phyloP scores from a whole-genome alignment of 2,113 vertebrate genomes.

The Crotophaga sulcirostris region DNA sequence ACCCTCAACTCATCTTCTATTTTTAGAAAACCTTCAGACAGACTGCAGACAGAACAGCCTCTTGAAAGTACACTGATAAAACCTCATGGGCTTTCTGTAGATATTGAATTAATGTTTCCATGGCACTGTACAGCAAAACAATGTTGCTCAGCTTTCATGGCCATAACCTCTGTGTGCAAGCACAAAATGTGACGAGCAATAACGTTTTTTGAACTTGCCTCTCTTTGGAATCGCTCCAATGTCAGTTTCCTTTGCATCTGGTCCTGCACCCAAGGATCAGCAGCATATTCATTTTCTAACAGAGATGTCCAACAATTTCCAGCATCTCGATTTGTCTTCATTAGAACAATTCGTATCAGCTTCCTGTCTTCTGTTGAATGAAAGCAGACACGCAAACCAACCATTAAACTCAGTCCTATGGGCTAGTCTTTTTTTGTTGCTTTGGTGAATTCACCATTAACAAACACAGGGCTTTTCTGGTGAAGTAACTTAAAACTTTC shows the following conservation, averaged over 20 bases:
- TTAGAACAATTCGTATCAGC: slow-evolving; percentile 90
- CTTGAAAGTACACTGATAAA: neutral
- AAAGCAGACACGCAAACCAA: neutral
- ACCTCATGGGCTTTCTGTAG: accelerated
- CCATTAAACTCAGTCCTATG: neutral
- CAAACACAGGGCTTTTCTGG: neutral
- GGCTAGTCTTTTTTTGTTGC: neutral
- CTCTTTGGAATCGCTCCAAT: slow-evolving; percentile 93
- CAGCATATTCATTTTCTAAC: slow-evolving; percentile 89
- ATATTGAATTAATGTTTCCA: neutral
- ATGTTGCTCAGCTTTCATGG: neutral
- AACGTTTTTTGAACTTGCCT: slow-evolving; percentile 74
- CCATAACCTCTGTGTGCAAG: neutral
- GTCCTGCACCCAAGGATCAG: slow-evolving; percentile 94
- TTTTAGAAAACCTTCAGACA: neutral
- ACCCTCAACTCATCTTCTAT: neutral
- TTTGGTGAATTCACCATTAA: neutral
- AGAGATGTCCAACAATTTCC: slow-evolving; percentile 96
- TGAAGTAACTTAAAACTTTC: neutral
- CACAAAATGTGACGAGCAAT: neutral
- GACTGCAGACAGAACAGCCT: neutral
- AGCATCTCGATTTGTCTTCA: slow-evolving; percentile 93
- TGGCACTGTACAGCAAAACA: neutral
- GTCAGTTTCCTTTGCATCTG: slow-evolving; percentile 99
- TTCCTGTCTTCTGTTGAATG: slow-evolving; percentile 88